Evolutionary conservation across 2,113 vertebrate genomes (phyloP).

Genomic region (Etia nguti): DNA sequence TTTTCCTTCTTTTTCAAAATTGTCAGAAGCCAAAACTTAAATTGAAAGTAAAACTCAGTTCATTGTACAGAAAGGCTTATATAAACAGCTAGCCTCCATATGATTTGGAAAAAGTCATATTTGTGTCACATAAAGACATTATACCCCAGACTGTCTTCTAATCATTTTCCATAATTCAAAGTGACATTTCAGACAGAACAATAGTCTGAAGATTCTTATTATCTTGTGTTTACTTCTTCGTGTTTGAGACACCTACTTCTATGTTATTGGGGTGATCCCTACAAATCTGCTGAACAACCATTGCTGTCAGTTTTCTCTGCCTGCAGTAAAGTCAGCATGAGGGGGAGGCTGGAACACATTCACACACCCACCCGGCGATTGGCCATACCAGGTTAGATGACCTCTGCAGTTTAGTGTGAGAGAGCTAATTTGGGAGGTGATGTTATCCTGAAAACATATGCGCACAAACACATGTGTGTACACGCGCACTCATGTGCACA

Average conservation of each 20-base stretch:
- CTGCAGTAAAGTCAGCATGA: not conserved
- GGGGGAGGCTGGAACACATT: not conserved
- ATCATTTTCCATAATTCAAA: not conserved
- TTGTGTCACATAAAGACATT: not conserved
- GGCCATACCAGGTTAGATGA: constrained; percentile 31
- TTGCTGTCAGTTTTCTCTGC: constrained; percentile 1
- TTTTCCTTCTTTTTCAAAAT: not conserved
- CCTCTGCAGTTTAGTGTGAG: not conserved
- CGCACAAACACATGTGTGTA: not conserved
- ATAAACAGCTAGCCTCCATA: not conserved
- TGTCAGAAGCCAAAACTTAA: not conserved
- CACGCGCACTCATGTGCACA: not conserved
- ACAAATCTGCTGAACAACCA: not conserved
- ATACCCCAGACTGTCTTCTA: not conserved
- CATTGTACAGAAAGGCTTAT: not conserved
- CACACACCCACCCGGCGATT: not conserved
- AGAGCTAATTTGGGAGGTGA: constrained; percentile 47
- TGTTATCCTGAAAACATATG: not conserved
- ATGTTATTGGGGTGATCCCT: not conserved
- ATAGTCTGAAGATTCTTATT: not conserved
- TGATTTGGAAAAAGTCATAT: not conserved
- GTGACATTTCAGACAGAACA: not conserved
- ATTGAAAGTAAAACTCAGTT: not conserved
- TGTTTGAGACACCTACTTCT: not conserved
- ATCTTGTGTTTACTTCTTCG: not conserved